Conservation (phyloP, 2,113 vertebrate species). For the Antennarius striatus region DNA sequence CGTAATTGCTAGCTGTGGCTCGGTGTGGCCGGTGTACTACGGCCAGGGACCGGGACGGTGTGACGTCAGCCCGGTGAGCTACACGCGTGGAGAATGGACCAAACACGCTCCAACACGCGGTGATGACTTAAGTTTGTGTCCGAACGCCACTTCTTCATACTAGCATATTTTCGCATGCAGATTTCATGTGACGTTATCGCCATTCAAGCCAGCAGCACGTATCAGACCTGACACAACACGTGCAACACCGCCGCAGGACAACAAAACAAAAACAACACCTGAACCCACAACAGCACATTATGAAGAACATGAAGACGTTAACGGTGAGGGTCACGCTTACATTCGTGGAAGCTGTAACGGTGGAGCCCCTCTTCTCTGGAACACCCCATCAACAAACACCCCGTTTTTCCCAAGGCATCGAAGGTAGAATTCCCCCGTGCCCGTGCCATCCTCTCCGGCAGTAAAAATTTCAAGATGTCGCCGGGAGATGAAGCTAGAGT, state of each 20-base stretch:
- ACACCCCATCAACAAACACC: constrained; percentile 95
- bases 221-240: constrained; percentile 70
- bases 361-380: constrained; percentile 91
- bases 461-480: constrained; percentile 94
- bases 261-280: constrained; percentile 75
- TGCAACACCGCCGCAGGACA: constrained; percentile 68
- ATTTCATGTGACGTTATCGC: constrained; percentile 29
- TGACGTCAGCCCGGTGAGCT: no score
- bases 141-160: no score
- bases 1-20: no score
- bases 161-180: not conserved
- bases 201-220: constrained; percentile 12
- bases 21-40: no score
- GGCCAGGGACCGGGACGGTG: no score
- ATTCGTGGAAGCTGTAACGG: constrained; percentile 90
- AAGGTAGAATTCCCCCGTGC: constrained; percentile 89
- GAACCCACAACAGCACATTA: not conserved
- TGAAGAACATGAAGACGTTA: not conserved
- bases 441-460: constrained; percentile 76
- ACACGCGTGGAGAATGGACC: no score
- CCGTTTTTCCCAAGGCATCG: constrained; percentile 95
- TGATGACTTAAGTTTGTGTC: not conserved
- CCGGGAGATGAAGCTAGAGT: constrained; percentile 97
- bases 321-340: constrained; percentile 75
- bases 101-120: no score